phyloP scores from a whole-genome alignment of 2,888 invertebrate genomes.

The Leucania comma region DNA sequence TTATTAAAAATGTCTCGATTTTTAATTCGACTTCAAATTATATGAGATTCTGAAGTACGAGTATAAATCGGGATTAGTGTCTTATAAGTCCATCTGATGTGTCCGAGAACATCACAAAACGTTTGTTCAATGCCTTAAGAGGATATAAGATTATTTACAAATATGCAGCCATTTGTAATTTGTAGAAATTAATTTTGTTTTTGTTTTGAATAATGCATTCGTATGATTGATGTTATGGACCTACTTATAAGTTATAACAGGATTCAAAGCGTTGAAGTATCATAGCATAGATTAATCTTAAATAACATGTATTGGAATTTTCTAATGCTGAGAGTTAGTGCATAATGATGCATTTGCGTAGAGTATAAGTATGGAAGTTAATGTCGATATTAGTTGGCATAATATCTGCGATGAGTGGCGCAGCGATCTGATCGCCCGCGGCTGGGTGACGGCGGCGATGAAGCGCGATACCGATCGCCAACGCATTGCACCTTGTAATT shows the following conservation, averaged over 20 bases:
- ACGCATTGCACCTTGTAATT: conserved; percentile 69
- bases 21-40: conserved; percentile 86
- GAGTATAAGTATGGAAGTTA: conserved; percentile 72
- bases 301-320: conserved; percentile 45
- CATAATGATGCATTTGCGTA: conserved; percentile 58
- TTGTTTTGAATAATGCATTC: conserved; percentile 53
- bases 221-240: conserved; percentile 36
- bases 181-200: conserved; percentile 71
- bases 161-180: conserved; percentile 73
- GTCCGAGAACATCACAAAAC: conserved; percentile 82
- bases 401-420: conserved; percentile 80
- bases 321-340: conserved; percentile 57
- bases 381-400: conserved; percentile 81
- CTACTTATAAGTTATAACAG: conserved; percentile 29
- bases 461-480: conserved; percentile 82
- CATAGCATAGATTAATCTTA: conserved; percentile 54
- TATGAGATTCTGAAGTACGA: conserved; percentile 80
- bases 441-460: conserved; percentile 85
- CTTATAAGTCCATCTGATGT: conserved; percentile 78
- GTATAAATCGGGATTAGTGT: conserved; percentile 88
- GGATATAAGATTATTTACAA: conserved; percentile 78
- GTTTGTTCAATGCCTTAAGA: conserved; percentile 84
- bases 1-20: conserved; percentile 83
- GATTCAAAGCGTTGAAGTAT: conserved; percentile 43
- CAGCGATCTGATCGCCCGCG: conserved; percentile 81